Evolutionary conservation across 2,888 invertebrate genomes (phyloP), one percentile per base, ranked within the genome.

Genomic region (Meiosimyza platycephala): DNA sequence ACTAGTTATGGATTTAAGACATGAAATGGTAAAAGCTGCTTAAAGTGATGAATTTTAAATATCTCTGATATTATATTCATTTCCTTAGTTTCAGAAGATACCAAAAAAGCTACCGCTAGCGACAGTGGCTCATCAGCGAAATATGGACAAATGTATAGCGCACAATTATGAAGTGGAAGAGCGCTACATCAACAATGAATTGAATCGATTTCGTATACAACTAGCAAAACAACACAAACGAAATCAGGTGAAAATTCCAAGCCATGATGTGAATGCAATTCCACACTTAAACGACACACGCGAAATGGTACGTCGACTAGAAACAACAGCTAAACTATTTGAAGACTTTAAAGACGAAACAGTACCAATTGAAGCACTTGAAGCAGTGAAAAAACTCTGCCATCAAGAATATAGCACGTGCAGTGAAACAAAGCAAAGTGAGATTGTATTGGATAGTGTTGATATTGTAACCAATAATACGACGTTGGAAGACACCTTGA

Each of bases 1-100:
- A n/a, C 70, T 86, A 2, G 84, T 88, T 2, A 88, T 88, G 88
- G 82, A 88, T 73, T 76, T 88, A 74, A 78, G 88, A 1, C 88
- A 88, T 78, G 79, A 85, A 78, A 82, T 84, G 82, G 87, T 87
- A 77, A 80, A 76, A 54, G 18, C 22, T 33, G 6, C 16, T n/a
- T 6, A 9, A 22, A 59, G n/a, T 16, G 28, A n/a, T 65, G 22
- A 13, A 72, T 48, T 40, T 4, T 16, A 12, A 16, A 22, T 48
- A 12, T 16, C 40, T 2, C 22, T 22, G 22, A 18, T 22, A 13
- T 64, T 9, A 7, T 9, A 54, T 15, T 13, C 13, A 55, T 55
- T 40, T 1, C 33, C 51, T 9, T 16, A 85, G 86, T 86, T 85
- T 71, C 81, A 82, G 47, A 79, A 83, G 73, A 81, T 80, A 47